Evolutionary conservation across 2,113 vertebrate genomes (phyloP), one percentile per base, ranked within the genome.

Genomic region (Tympanuchus pallidicinctus): DNA sequence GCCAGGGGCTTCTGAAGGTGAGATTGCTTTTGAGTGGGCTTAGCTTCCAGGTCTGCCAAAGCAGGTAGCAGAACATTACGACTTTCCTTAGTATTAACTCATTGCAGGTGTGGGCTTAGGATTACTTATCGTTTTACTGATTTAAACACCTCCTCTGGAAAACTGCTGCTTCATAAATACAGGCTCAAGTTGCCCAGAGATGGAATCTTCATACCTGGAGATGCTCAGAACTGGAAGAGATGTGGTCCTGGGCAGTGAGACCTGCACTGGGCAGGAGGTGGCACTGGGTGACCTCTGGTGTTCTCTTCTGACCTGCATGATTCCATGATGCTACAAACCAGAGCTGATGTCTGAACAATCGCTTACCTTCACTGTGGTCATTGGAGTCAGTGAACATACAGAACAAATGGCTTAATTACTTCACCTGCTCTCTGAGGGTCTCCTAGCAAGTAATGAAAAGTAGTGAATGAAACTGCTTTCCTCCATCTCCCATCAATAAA

Each of bases 331-430:
- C 47, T 86, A 0, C 27, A 48, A 65, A 73, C 43, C 38, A 60
- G 25, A 78, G 25, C 13, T 27, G 3, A n/a, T 11, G n/a, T 34
- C 22, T 65, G 67, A 67, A 34, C 85, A 13, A 22, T 38, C 63
- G 42, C 63, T 47, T 16, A 13, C 17, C 8, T 43, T 34, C 47
- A 20, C 25, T n/a, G 54, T 36, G 54, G 43, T 45, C 59, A 6
- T 1, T 1, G 60, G 66, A 77, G 27, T 56, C 20, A 13, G 2
- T 27, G 57, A 25, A 64, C 0, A 0, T 27, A 2, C 8, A 54
- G n/a, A 28, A 74, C 56, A 84, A 77, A 78, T 52, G 30, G 28
- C 10, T 78, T 56, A 21, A 84, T 81, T 70, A 12, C 57, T 77
- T 64, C 9, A 4, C 11, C 25, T 81, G 54, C 66, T 87, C 42